Percentiles rank a stretch among this genome's conserved stretches.
These are phyloP conservation scores for Tachuris rubrigastra DNA, from an alignment of 2,113 vertebrate genomes.

Conservation along the genomic window DNA sequence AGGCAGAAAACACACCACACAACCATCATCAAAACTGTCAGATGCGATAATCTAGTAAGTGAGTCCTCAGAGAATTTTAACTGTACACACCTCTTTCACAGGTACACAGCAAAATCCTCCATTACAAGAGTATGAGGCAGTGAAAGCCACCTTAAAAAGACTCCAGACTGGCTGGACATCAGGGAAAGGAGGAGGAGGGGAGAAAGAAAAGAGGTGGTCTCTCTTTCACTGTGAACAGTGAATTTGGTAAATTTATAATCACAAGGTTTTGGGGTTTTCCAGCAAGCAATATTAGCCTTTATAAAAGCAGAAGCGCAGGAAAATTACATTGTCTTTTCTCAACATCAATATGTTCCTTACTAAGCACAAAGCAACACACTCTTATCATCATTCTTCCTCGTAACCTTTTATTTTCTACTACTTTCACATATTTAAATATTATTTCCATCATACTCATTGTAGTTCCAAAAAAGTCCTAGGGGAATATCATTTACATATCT, in stretches of 20 bases:
- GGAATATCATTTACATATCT: not conserved
- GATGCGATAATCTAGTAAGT: not conserved
- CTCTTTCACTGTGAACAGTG: not conserved
- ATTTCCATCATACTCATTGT: not conserved
- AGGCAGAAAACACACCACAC: not conserved
- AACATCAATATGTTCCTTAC: not conserved
- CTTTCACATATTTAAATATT: not conserved
- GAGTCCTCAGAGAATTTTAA: not conserved
- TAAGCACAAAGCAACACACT: not conserved
- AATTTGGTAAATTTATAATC: not conserved
- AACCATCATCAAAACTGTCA: not conserved
- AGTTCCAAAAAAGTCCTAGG: not conserved
- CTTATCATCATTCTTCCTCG: not conserved
- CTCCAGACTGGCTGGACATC: not conserved
- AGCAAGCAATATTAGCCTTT: not conserved
- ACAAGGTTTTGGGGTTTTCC: not conserved
- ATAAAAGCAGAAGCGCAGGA: not conserved
- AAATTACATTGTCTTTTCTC: not conserved
- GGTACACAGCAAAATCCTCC: not conserved
- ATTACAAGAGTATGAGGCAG: not conserved
- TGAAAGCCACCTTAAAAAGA: constrained; percentile 22
- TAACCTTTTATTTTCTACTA: not conserved
- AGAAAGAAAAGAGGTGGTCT: not conserved
- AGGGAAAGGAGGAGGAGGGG: not conserved
- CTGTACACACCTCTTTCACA: not conserved